phyloP scores from a whole-genome alignment of 2,888 invertebrate species.

The Drosophila falleni region DNA sequence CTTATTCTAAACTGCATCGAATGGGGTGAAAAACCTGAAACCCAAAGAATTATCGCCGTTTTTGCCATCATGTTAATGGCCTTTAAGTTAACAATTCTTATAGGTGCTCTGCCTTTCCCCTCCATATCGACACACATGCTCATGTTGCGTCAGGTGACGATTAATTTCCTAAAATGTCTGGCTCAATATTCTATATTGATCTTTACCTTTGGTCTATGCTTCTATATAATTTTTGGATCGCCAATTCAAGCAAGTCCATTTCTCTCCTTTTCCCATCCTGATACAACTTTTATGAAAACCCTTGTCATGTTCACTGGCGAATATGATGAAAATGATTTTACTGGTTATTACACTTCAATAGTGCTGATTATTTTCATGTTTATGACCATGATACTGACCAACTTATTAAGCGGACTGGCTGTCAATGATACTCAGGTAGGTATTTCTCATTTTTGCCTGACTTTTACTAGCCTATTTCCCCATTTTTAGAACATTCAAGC shows the following conservation, averaged over 20 bases:
- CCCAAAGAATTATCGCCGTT: conserved; percentile 89
- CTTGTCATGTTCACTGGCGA: conserved; percentile 94
- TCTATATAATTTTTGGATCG: conserved; percentile 90
- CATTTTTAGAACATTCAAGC: conserved; percentile 88
- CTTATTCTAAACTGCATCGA: conserved; percentile 88
- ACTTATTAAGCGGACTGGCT: conserved; percentile 92
- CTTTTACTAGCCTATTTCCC: neutral
- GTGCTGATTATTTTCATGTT: conserved; percentile 92
- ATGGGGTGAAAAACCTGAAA: conserved; percentile 85
- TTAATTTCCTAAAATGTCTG: conserved; percentile 91
- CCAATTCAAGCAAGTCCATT: conserved; percentile 84
- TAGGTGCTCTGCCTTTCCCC: conserved; percentile 90
- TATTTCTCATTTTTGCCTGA: neutral
- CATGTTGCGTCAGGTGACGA: conserved; percentile 92
- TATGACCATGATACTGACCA: conserved; percentile 92
- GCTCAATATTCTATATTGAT: conserved; percentile 92
- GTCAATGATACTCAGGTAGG: conserved; percentile 91
- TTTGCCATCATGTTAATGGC: conserved; percentile 91
- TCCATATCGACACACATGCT: conserved; percentile 92
- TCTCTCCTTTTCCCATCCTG: conserved; percentile 88
- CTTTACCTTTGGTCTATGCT: conserved; percentile 92
- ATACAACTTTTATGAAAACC: conserved; percentile 88
- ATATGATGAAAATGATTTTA: conserved; percentile 91
- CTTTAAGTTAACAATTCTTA: conserved; percentile 90
- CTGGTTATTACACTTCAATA: conserved; percentile 89